Evolutionary conservation across 2,113 vertebrate species (phyloP).

Genomic region (Rhynchomys soricoides): DNA sequence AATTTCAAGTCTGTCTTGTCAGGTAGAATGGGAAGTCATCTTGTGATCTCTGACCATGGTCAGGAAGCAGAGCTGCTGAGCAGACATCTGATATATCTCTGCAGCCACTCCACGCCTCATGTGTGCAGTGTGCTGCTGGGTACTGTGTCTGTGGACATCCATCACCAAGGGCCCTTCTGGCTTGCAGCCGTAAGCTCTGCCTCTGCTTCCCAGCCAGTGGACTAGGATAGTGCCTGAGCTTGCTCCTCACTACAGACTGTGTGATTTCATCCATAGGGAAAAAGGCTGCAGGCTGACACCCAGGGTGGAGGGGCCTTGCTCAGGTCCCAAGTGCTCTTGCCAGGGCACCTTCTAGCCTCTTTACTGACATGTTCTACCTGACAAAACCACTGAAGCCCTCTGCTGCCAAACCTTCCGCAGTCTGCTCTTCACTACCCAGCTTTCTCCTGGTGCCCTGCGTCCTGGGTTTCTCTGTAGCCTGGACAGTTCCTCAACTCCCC

Average conservation of each 20-base stretch:
- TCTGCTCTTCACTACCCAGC: not conserved
- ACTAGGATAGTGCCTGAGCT: not conserved
- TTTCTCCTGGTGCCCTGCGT: not conserved
- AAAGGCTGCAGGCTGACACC: not conserved
- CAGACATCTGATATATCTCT: not conserved
- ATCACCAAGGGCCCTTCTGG: not conserved
- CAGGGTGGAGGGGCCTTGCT: not conserved
- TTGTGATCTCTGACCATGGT: not conserved
- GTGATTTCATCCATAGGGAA: fast-evolving
- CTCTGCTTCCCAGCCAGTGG: not conserved
- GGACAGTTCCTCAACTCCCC: not conserved
- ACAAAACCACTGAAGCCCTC: not conserved
- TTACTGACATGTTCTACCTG: not conserved
- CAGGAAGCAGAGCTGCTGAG: not conserved
- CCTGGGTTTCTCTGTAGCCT: not conserved
- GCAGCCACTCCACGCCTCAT: not conserved
- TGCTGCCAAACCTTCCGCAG: not conserved
- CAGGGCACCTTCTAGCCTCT: not conserved
- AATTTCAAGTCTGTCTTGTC: not conserved
- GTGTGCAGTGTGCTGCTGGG: not conserved
- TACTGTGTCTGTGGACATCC: not conserved
- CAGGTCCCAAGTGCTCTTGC: not conserved
- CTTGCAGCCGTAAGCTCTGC: not conserved
- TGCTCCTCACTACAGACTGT: not conserved
- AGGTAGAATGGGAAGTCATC: not conserved